Conservation (phyloP, 2,113 vertebrate genomes). For the Catharus bicknelli region DNA sequence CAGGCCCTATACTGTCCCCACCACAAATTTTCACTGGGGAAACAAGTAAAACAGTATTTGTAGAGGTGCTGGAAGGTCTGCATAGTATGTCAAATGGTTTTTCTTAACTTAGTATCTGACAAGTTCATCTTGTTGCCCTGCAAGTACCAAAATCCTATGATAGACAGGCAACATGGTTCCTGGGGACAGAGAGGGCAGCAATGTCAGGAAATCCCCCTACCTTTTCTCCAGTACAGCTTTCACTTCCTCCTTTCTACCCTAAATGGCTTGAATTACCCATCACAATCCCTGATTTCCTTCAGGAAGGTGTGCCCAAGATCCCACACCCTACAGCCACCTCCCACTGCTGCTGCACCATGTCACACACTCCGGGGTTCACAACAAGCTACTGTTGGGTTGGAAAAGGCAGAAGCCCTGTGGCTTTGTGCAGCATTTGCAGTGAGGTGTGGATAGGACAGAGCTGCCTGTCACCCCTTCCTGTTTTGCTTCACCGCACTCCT, state of each 20-base stretch:
- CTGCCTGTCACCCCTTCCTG: conserved; percentile 51
- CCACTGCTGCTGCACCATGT: neutral
- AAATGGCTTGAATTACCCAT: neutral
- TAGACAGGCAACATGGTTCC: rapidly evolving
- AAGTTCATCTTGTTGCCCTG: neutral
- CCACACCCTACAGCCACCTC: neutral
- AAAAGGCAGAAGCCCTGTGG: neutral
- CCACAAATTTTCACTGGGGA: neutral
- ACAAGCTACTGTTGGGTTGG: neutral
- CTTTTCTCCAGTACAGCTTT: neutral
- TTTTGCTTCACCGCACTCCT: conserved; percentile 23
- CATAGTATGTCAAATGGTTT: neutral
- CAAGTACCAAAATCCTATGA: neutral
- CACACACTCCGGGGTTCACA: neutral
- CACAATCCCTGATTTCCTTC: neutral
- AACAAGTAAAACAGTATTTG: neutral
- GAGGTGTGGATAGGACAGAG: conserved; percentile 7
- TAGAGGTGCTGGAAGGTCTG: neutral
- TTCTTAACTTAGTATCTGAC: neutral
- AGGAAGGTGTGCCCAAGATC: neutral
- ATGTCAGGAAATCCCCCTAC: neutral
- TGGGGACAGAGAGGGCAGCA: neutral
- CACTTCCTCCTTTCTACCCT: neutral
- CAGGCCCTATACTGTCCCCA: neutral
- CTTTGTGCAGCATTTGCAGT: neutral